These are phyloP conservation scores for Aurelia aurita DNA, from an alignment of 30 jellyfish, hydroid and myxozoan genomes.

Conservation along the genomic window DNA sequence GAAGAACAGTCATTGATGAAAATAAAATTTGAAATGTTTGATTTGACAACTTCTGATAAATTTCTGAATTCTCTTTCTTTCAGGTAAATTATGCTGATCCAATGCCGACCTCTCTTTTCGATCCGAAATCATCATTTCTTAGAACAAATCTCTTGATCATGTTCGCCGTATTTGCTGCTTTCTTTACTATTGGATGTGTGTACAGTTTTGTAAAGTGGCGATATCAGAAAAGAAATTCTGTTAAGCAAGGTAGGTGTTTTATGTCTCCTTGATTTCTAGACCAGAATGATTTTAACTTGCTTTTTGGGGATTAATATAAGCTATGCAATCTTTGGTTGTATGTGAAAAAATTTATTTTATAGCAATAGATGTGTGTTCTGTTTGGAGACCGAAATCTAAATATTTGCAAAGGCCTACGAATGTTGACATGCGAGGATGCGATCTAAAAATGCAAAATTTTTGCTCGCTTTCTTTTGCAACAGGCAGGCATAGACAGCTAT, in stretches of 20 bases:
- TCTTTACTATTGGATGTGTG: background rate
- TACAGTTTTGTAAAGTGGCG: background rate
- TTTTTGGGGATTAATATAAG: too few species aligned
- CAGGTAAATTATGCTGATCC: conserved; percentile 18
- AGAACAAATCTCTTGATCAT: background rate
- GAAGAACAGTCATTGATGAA: too few species aligned
- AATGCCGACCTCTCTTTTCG: conserved; percentile 35
- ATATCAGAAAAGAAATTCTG: background rate
- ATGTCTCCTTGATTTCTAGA: background rate
- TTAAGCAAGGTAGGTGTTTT: conserved; percentile 5
- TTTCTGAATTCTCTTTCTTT: background rate
- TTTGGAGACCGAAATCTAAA: too few species aligned
- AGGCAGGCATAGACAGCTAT: too few species aligned
- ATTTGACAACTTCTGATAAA: background rate
- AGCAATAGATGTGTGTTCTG: too few species aligned
- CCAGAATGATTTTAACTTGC: too few species aligned
- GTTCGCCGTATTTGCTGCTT: background rate
- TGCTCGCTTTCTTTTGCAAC: too few species aligned
- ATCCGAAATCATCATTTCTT: conserved; percentile 36
- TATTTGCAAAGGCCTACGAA: too few species aligned
- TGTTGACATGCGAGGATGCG: too few species aligned
- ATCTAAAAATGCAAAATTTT: too few species aligned
- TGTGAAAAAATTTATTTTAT: too few species aligned
- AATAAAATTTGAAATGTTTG: background rate
- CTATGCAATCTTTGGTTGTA: too few species aligned